Evolutionary conservation across 2,797 vertebrate genomes (phyloP), one percentile per base, ranked within the genome.

Genomic region (Borostomias antarcticus): DNA sequence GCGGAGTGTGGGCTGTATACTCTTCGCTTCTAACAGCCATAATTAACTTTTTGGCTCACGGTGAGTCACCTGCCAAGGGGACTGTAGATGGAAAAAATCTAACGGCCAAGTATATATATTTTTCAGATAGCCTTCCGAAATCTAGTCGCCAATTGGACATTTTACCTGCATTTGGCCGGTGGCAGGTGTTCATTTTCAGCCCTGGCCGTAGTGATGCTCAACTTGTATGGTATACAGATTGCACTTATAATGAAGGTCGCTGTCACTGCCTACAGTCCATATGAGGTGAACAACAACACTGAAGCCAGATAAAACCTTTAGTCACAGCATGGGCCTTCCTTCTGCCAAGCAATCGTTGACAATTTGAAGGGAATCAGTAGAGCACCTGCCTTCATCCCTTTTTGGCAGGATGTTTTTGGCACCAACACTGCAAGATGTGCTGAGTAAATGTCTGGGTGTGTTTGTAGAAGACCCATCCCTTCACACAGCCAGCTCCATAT

Each of bases 391-490:
- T 70, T 23, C 51, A 66, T 73, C 73, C 40, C 35, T 47, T 73
- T n/a, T 69, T 71, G 64, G 66, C 35, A 47, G 28, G 10, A 29
- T 30, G 13, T 25, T 47, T 40, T 33, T 70, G 66, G 66, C 68
- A 77, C 69, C 33, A 63, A 11, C 33, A 35, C 54, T 37, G 66
- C 37, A 57, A 62, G 40, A 61, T 48, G 58, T 52, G 62, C 40
- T 62, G 10, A 58, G 25, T 17, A 50, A 72, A 60, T 53, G 2
- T 40, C 35, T 15, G 15, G 35, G 9, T 40, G 35, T 40, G 10
- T 40, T 40, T 10, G 35, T 40, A 2, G 10, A 15, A 40, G 43
- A 71, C 71, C 61, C 32, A 51, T 51, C 33, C 61, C 21, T 19
- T 51, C 5, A 5, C 25, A 58, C 57, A 21, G 11, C 0, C 28